phyloP scores from a whole-genome alignment of 1,140 invertebrate genomes.

The Macrotrachela quadricornifera region DNA sequence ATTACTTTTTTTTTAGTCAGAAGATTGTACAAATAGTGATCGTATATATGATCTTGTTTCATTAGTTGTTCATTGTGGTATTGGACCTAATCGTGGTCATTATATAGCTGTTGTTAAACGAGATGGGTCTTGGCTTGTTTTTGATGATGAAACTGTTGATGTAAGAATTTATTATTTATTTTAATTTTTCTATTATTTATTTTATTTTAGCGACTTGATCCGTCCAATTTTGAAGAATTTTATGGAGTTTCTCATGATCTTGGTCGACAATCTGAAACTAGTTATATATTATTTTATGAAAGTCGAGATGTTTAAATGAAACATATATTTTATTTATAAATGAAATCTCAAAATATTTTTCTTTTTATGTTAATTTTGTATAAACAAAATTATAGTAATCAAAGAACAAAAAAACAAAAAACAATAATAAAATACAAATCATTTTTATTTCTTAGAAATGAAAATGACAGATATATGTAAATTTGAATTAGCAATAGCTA shows the following conservation, averaged over 20 bases:
- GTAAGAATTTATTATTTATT: conserved; percentile 39
- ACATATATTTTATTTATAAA: no score
- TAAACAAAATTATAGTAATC: no score
- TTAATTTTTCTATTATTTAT: conserved; percentile 9
- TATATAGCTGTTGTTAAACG: conserved; percentile 99
- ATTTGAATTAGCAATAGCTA: no score
- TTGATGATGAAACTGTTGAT: conserved; percentile 99
- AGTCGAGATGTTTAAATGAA: conserved; percentile 37
- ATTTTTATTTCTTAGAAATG: no score
- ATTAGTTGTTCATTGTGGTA: conserved; percentile 96
- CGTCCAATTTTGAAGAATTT: conserved; percentile 94
- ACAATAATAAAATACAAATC: no score
- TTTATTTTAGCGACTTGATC: conserved; percentile 73
- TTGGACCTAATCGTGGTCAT: conserved; percentile 90
- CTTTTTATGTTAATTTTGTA: no score
- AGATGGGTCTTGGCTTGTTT: conserved; percentile 92
- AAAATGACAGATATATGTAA: no score
- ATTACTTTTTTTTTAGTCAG: conserved; percentile 45
- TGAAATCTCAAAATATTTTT: no score
- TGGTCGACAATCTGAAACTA: conserved; percentile 91
- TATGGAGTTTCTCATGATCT: conserved; percentile 92
- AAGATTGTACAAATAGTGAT: conserved; percentile 90
- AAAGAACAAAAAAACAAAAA: no score
- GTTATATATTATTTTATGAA: conserved; percentile 98
- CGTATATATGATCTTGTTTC: conserved; percentile 90